A percentile compares a stretch with the other conserved stretches of the same genome.
These are phyloP conservation scores for Cantharis flavilabris DNA, from an alignment of 2,888 invertebrate species.

Conservation along the genomic window DNA sequence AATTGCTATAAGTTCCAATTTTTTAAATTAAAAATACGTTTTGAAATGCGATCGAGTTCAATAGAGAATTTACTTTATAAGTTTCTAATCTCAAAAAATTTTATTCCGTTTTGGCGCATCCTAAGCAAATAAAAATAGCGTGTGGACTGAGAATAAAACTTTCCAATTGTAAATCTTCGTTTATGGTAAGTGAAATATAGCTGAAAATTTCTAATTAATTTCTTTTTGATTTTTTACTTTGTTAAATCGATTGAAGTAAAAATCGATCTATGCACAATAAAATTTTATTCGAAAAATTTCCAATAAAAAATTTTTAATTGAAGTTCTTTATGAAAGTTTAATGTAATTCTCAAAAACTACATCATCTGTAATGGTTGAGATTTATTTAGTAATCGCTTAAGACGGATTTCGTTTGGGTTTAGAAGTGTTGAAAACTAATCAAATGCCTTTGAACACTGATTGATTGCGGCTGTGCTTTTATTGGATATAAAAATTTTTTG, in stretches of 20 bases:
- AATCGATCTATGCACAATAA: neutral
- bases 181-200: neutral
- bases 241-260: neutral
- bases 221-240: neutral
- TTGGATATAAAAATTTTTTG: neutral
- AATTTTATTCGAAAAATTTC: neutral
- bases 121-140: neutral
- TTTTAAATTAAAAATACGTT: neutral
- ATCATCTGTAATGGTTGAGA: slow-evolving; percentile 3
- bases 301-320: neutral
- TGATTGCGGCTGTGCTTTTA: slow-evolving; percentile 8
- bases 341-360: slow-evolving; percentile 1
- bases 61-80: neutral
- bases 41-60: neutral
- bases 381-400: slow-evolving; percentile 4
- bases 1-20: neutral
- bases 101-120: neutral
- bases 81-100: neutral
- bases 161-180: neutral
- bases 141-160: neutral
- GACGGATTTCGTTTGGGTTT: slow-evolving; percentile 2
- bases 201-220: neutral
- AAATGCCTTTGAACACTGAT: slow-evolving; percentile 7
- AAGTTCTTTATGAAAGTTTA: neutral
- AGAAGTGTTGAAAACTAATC: slow-evolving; percentile 9